phyloP scores from a whole-genome alignment of 2,797 vertebrate species.

The Graptemys geographica region DNA sequence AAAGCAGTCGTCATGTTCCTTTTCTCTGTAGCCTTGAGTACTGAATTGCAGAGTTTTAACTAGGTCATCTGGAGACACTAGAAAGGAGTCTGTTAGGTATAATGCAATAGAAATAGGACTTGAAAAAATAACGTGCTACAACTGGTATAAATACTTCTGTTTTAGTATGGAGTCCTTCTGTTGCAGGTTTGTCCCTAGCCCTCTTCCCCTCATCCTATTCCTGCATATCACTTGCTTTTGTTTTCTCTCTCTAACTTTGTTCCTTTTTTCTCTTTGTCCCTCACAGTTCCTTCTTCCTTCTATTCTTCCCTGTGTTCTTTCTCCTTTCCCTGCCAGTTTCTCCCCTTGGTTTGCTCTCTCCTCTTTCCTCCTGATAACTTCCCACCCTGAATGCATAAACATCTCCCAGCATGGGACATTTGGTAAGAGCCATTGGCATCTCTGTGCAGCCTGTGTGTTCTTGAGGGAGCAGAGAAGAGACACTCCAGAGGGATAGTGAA shows the following conservation, averaged over 20 bases:
- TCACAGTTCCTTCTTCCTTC: background rate
- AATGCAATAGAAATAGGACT: background rate
- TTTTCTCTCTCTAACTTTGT: background rate
- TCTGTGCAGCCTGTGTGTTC: background rate
- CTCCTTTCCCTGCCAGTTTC: background rate
- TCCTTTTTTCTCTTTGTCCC: background rate
- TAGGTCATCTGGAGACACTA: rapidly evolving
- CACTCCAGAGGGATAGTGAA: background rate
- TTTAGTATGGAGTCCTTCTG: background rate
- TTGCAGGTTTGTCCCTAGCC: background rate
- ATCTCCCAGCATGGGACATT: too few relatives aligned
- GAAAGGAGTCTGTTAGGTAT: background rate
- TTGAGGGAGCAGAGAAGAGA: background rate
- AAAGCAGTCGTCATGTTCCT: rapidly evolving
- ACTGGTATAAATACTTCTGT: background rate
- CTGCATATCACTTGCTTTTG: background rate
- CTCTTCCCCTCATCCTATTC: background rate
- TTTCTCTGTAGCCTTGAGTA: rapidly evolving
- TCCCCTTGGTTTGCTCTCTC: background rate
- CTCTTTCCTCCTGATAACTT: background rate
- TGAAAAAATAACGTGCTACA: background rate
- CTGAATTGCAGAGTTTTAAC: background rate
- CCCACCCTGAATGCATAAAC: background rate
- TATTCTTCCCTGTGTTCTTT: rapidly evolving
- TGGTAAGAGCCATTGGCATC: background rate